Base-by-base conservation (phyloP, 2,797 vertebrate species). In the Microctenopoma lineatum region DNA sequence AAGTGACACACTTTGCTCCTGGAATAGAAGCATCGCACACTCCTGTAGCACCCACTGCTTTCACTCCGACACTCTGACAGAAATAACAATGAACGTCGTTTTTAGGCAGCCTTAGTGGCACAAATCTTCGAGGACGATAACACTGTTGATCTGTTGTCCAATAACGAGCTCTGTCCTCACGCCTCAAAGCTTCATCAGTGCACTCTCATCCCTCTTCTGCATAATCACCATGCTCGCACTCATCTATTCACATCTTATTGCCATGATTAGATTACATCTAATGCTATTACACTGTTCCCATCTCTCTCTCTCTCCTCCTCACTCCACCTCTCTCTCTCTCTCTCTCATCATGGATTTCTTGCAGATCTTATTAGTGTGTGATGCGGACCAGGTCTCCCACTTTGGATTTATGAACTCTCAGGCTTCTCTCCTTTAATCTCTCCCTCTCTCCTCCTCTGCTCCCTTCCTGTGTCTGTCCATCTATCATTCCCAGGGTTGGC, bases 401-500 rank as follows among this genome's bases (percentile, higher is more conserved):
- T 83, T 82, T 86, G 90, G 90, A 93, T 93, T 93, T 93, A 94
- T 93, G 89, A 90, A 91, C 87, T 89, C 87, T 87, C 88, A 89
- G 87, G 90, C 87, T 87, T 91, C 89, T 91, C 88, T 92, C 88
- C 90, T 92, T 91, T 90, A 89, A 91, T 91, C 89, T 88, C 70
- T 51, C 71, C 66, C 73, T 54, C 73, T 69, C 77, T 86, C 79
- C 84, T 90, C 87, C 84, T 88, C 87, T 54, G 77, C 84, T 86
- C 83, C 89, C 88, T 92, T 91, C 88, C 90, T 89, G 90, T 88
- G 86, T 91, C 90, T 92, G 90, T 92, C 92, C 92, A 94, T 94
- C 90, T 70, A 93, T 95, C 92, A 94, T 90, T 92, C 84, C 82
- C 89, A 90, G 87, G 92, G 91, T 89, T 92, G 90, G 89, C 88